Percentiles rank a stretch among this genome's conserved stretches.
Conservation (phyloP, 2,113 vertebrate species). For the Phylloscopus whistleri region DNA sequence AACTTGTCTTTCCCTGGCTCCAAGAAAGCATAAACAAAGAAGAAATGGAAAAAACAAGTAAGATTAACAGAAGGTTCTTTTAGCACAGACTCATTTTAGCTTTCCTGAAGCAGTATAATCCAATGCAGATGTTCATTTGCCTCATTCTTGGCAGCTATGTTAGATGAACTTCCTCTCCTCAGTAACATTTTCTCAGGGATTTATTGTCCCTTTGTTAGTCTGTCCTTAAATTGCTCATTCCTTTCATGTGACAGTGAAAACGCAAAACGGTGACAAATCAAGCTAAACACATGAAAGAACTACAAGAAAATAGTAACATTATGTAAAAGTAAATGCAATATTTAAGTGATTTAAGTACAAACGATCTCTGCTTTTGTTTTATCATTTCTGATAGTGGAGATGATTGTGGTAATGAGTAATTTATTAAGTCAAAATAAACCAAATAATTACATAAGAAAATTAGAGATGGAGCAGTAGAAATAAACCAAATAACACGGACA, state of each 20-base stretch:
- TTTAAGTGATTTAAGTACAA: neutral
- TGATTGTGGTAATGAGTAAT: neutral
- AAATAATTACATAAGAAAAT: neutral
- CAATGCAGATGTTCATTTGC: constrained; percentile 58
- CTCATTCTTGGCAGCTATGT: constrained; percentile 43
- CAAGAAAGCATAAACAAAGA: neutral
- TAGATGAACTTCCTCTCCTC: constrained; percentile 47
- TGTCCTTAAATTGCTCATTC: neutral
- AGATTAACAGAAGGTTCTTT: constrained; percentile 35
- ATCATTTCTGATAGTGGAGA: neutral
- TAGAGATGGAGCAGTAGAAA: neutral
- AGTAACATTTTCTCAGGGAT: constrained; percentile 46
- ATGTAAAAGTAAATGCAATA: neutral
- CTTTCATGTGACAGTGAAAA: constrained; percentile 25
- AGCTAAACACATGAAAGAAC: neutral
- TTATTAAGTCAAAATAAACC: neutral
- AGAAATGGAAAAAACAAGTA: constrained; percentile 37
- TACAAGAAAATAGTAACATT: neutral
- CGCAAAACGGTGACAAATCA: neutral
- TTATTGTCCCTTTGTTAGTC: constrained; percentile 28
- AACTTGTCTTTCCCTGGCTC: neutral
- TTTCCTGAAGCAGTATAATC: constrained; percentile 44
- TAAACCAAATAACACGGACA: neutral
- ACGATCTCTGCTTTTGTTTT: neutral
- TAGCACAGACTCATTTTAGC: constrained; percentile 2